Percentiles rank a stretch among this genome's conserved stretches.
Conservation (phyloP, 1,140 invertebrate species). For the Drosophila sechellia region DNA sequence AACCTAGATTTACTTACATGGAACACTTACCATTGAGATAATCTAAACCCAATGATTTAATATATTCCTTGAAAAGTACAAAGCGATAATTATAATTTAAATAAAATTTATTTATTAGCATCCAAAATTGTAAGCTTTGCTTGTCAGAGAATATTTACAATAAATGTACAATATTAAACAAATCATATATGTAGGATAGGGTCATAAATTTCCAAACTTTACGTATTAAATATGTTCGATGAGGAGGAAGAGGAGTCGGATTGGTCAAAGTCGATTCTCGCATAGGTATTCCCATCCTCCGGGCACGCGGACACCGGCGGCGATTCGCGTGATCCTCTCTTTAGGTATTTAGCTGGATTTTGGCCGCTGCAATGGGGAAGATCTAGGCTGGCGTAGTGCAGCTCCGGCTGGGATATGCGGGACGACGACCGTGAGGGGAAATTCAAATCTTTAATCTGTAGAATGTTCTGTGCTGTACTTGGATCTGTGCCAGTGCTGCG, state of each 20-base stretch:
- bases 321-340: conserved; percentile 61
- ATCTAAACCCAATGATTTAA: too few relatives aligned
- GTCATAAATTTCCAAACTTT: conserved; percentile 33
- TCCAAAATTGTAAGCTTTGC: conserved; percentile 44
- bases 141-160: conserved; percentile 54
- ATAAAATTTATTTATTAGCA: conserved; percentile 53
- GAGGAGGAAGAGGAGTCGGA: conserved; percentile 85
- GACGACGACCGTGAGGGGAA: conserved; percentile 82
- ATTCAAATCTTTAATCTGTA: conserved; percentile 36
- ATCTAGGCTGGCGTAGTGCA: conserved; percentile 89
- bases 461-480: conserved; percentile 17
- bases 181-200: conserved; percentile 36
- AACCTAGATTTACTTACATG: too few relatives aligned
- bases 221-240: conserved; percentile 76
- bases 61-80: too few relatives aligned
- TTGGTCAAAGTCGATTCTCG: conserved; percentile 90
- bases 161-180: conserved; percentile 52
- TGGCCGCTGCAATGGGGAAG: conserved; percentile 84
- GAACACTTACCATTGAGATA: too few relatives aligned
- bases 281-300: conserved; percentile 87
- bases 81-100: conserved; percentile 27
- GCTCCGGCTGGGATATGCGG: conserved; percentile 84
- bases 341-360: conserved; percentile 72
- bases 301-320: conserved; percentile 80
- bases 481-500: conserved; percentile 22